Percentiles rank a stretch among this genome's conserved stretches.
These are phyloP conservation scores for Tiliacea aurago DNA, from an alignment of 2,888 invertebrate species.

Conservation along the genomic window DNA sequence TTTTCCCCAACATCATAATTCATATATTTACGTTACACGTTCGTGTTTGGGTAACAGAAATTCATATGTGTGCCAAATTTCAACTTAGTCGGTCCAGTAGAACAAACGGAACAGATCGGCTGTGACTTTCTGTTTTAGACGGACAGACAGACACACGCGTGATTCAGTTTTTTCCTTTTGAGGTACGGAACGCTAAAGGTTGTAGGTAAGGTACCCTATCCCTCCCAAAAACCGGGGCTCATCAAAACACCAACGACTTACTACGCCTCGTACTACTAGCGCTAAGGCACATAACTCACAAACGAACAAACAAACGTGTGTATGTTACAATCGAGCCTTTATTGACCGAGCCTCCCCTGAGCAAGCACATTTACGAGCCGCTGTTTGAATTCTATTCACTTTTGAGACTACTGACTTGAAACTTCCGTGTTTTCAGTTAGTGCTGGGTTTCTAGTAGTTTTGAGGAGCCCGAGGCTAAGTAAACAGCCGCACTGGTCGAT, in stretches of 20 bases:
- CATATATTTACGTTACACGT: no score
- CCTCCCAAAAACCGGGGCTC: not conserved
- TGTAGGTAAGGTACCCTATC: not conserved
- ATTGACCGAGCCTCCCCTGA: constrained; percentile 68
- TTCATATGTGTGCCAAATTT: no score
- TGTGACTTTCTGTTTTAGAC: no score
- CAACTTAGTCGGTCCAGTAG: no score
- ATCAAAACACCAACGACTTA: constrained; percentile 14
- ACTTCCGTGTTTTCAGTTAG: constrained; percentile 41
- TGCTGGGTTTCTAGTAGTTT: not conserved
- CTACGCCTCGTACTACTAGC: constrained; percentile 23
- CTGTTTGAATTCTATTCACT: constrained; percentile 53
- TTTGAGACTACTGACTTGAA: constrained; percentile 34
- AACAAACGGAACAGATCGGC: no score
- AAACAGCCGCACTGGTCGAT: no score
- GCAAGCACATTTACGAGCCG: constrained; percentile 63
- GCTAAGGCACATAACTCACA: constrained; percentile 41
- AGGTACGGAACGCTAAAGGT: no score
- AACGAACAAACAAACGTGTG: constrained; percentile 40
- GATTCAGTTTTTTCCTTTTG: no score
- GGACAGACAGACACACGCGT: no score
- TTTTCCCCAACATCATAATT: no score
- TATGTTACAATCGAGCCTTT: constrained; percentile 67
- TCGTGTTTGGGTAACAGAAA: no score
- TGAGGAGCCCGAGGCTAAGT: not conserved